These are phyloP conservation scores for Chaetodon trifasciatus DNA, from an alignment of 2,797 vertebrate species.

Conservation along the genomic window DNA sequence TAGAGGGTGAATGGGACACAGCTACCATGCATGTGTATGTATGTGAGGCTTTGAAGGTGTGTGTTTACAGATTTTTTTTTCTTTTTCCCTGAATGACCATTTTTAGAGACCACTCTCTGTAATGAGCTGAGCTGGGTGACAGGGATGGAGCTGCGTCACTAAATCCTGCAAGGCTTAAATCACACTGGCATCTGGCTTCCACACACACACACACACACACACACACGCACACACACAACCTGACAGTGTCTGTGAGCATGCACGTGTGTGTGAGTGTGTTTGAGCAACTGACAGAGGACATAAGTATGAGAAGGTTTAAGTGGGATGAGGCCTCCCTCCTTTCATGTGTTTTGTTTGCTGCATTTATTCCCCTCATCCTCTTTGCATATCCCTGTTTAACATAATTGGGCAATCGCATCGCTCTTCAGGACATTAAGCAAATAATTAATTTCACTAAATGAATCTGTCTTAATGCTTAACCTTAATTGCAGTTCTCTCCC, in stretches of 20 bases:
- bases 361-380: conserved; percentile 53
- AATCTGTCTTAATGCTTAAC: conserved; percentile 68
- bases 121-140: conserved; percentile 71
- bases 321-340: not conserved
- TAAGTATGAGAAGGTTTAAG: conserved; percentile 7
- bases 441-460: conserved; percentile 71
- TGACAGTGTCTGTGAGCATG: conserved; percentile 2
- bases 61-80: conserved; percentile 36
- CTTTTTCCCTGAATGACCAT: conserved; percentile 35
- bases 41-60: conserved; percentile 30
- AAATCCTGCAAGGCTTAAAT: conserved; percentile 77
- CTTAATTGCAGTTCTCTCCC: conserved; percentile 53
- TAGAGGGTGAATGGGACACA: conserved; percentile 27
- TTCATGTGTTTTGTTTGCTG: conserved; percentile 48
- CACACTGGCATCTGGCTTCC: conserved; percentile 69
- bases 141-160: conserved; percentile 55
- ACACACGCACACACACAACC: conserved; percentile 11
- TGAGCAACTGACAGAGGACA: not conserved
- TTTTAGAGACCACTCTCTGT: conserved; percentile 78
- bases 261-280: not conserved
- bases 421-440: conserved; percentile 67
- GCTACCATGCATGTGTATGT: conserved; percentile 10
- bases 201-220: conserved; percentile 27
- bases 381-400: conserved; percentile 53
- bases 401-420: conserved; percentile 61